Evolutionary conservation across 2,797 vertebrate species (phyloP).

Genomic region (Cottoperca gobio): DNA sequence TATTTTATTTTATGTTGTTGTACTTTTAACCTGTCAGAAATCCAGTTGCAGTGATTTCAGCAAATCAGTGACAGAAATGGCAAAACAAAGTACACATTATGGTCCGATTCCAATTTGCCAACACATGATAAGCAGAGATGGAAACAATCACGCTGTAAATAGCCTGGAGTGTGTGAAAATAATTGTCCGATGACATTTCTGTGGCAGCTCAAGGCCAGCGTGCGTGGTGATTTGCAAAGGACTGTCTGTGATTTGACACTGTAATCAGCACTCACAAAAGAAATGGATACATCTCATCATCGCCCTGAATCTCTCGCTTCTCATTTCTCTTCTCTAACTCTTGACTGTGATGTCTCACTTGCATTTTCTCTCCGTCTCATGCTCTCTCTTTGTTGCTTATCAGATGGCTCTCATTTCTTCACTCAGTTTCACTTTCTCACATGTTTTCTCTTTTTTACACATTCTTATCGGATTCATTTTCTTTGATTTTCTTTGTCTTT

Average conservation of each 20-base stretch:
- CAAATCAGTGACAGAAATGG: slow-evolving; percentile 8
- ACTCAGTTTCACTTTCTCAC: neutral
- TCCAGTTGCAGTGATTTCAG: slow-evolving; percentile 32
- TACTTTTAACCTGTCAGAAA: slow-evolving; percentile 28
- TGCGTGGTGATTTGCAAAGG: slow-evolving; percentile 59
- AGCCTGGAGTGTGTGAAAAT: slow-evolving; percentile 45
- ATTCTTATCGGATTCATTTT: neutral
- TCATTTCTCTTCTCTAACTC: slow-evolving; percentile 23
- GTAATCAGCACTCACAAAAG: slow-evolving; percentile 69
- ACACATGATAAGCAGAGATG: slow-evolving; percentile 28
- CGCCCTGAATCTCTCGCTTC: slow-evolving; percentile 19
- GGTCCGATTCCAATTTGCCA: slow-evolving; percentile 29
- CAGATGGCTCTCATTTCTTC: slow-evolving; percentile 12
- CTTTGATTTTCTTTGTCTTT: neutral
- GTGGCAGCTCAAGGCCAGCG: slow-evolving; percentile 13
- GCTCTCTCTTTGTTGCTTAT: neutral
- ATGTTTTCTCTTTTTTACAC: neutral
- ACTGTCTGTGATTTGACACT: slow-evolving; percentile 61
- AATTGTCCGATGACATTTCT: slow-evolving; percentile 67
- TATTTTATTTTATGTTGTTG: slow-evolving; percentile 10
- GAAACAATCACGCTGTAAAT: slow-evolving; percentile 44
- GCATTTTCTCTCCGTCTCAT: slow-evolving; percentile 5
- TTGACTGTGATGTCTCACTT: slow-evolving; percentile 17
- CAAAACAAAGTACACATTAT: slow-evolving; percentile 1
- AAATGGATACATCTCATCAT: slow-evolving; percentile 55